Conservation (phyloP, 1,140 invertebrate species). For the Drosophila nannoptera region DNA sequence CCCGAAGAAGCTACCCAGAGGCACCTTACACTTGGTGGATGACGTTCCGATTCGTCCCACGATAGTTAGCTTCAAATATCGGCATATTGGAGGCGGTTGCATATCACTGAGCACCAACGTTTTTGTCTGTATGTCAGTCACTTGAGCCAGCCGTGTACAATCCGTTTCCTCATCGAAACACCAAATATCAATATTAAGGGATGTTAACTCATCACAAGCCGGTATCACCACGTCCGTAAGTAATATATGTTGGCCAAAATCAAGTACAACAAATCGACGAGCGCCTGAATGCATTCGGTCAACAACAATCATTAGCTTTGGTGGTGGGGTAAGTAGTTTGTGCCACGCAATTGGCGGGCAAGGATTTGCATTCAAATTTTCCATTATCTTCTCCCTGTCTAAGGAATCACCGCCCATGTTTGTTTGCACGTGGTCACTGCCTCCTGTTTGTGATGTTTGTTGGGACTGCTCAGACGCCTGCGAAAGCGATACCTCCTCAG, state of each 20-base stretch:
- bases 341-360: conserved; percentile 84
- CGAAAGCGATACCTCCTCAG: conserved; percentile 26
- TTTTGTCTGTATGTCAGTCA: conserved; percentile 90
- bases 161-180: conserved; percentile 90
- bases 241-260: conserved; percentile 91
- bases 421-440: conserved; percentile 12
- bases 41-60: conserved; percentile 95
- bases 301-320: conserved; percentile 92
- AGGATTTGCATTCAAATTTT: conserved; percentile 53
- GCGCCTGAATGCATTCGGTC: conserved; percentile 95
- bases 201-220: conserved; percentile 90
- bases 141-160: conserved; percentile 89
- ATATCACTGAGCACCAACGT: conserved; percentile 92
- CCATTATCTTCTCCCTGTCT: conserved; percentile 56
- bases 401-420: conserved; percentile 42
- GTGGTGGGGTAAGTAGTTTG: conserved; percentile 86
- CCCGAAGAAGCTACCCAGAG: conserved; percentile 94
- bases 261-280: conserved; percentile 91
- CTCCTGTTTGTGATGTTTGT: conserved; percentile 3
- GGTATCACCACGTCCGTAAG: conserved; percentile 93
- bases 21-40: conserved; percentile 92
- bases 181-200: conserved; percentile 94
- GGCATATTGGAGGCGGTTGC: conserved; percentile 91
- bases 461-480: conserved; percentile 37
- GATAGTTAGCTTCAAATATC: conserved; percentile 93